Conservation (phyloP, 2,113 vertebrate genomes). For the Dromas ardeola region DNA sequence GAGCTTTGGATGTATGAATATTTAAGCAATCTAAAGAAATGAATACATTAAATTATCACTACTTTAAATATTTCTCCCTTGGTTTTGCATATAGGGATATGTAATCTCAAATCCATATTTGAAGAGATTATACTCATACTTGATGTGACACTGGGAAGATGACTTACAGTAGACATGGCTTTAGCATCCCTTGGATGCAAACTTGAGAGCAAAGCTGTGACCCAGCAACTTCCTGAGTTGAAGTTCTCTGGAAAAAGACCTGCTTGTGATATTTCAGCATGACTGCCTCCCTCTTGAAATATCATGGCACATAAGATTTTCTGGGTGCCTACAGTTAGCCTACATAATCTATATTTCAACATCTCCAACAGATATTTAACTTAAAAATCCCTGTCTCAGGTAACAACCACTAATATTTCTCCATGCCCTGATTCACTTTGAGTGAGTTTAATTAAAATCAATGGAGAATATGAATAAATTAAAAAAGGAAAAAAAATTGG, state of each 20-base stretch:
- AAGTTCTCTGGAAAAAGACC: neutral
- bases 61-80: neutral
- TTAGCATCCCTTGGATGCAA: neutral
- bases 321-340: neutral
- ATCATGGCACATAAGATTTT: accelerated
- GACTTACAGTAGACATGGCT: neutral
- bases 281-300: neutral
- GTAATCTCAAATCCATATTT: neutral
- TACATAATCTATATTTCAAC: neutral
- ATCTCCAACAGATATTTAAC: neutral
- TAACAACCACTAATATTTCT: neutral
- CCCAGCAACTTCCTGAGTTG: neutral
- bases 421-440: neutral
- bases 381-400: neutral
- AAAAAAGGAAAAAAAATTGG: neutral
- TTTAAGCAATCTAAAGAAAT: constrained; percentile 2
- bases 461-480: neutral
- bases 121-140: neutral
- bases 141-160: neutral
- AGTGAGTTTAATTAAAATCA: neutral
- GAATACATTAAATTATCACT: neutral
- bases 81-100: neutral
- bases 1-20: neutral
- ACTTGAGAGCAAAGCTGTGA: neutral
- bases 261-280: neutral